Evolutionary conservation across 2,797 vertebrate genomes (phyloP), one percentile per base, ranked within the genome.

Genomic region (Paguma larvata): DNA sequence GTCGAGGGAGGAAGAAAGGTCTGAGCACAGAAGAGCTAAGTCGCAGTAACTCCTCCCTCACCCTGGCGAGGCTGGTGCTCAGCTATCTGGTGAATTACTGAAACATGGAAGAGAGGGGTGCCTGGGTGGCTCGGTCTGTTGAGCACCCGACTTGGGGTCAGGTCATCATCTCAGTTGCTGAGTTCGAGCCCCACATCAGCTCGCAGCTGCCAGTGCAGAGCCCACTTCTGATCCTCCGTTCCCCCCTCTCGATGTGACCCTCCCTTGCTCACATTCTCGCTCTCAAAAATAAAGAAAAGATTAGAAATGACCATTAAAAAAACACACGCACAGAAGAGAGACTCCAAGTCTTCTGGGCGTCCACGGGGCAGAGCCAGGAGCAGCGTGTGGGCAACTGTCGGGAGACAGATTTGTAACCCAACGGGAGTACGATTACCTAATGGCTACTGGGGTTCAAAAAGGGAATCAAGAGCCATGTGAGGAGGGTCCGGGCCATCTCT

Each of bases 401-500:
- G 53, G 14, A 72, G 65, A 25, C 5, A 1, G 34, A 44, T 48
- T 77, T 91, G 70, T 8, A 53, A n/a, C 13, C 18, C 12, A 23
- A 32, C 4, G 0, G 3, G 3, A n/a, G 41, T 25, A 14, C 51
- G 27, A 62, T 3, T 9, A 85, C 41, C 72, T 63, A n/a, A 1
- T 1, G 27, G 59, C 10, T 23, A 2, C 6, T 0, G 0, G 1
- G 59, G 48, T n/a, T 85, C 19, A 19, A 38, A 38, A 70, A 82
- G 1, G 25, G 53, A 59, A 85, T 3, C 19, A 80, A 32, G 0
- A n/a, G 34, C 30, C 18, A 9, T 0, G 15, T 1, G 18, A 51
- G 25, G 44, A 4, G 3, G 0, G 4, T 1, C 0, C 25, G 3
- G 27, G 19, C 68, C 73, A 62, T 0, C 5, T 41, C 34, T 38